These are phyloP conservation scores for Periplaneta americana DNA, from an alignment of 1,140 invertebrate genomes.

Conservation along the genomic window DNA sequence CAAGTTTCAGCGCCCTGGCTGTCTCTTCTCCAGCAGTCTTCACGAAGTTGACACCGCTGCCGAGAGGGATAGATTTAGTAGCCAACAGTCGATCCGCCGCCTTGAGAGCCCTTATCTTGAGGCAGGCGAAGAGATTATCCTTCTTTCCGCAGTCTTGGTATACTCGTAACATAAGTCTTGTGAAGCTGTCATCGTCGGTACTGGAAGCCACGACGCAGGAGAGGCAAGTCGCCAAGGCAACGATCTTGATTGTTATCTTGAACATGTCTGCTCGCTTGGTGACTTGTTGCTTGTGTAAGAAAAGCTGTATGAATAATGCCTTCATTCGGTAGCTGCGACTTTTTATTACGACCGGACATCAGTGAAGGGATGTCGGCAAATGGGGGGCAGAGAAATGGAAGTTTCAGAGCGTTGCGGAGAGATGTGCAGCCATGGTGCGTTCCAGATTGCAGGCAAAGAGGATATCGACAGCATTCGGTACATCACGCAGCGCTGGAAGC, in stretches of 20 bases:
- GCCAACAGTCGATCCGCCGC: slow-evolving; percentile 54
- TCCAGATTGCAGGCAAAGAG: not conserved
- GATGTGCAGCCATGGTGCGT: not conserved
- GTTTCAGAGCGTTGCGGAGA: slow-evolving; percentile 3
- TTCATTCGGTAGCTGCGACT: not conserved
- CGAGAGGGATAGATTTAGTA: slow-evolving; percentile 51
- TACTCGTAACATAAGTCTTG: slow-evolving; percentile 29
- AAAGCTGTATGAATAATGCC: not conserved
- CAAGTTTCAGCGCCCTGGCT: slow-evolving; percentile 40
- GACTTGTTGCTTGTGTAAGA: not conserved
- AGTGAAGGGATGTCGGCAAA: not conserved
- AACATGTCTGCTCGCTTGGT: too few relatives aligned
- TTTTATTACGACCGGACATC: not conserved
- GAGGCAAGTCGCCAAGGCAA: too few relatives aligned
- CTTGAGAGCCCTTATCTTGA: slow-evolving; percentile 58
- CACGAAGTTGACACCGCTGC: slow-evolving; percentile 52
- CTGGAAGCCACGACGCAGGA: not conserved
- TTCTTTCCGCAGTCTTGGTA: slow-evolving; percentile 50
- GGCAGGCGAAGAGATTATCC: slow-evolving; percentile 54
- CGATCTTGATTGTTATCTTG: too few relatives aligned
- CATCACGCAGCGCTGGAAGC: too few relatives aligned
- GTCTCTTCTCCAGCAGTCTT: slow-evolving; percentile 28
- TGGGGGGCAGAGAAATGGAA: not conserved
- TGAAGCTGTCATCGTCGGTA: not conserved
- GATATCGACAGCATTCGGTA: too few relatives aligned